phyloP scores from a whole-genome alignment of 2,113 vertebrate species.

The Gnathonemus echidnorhynchus region DNA sequence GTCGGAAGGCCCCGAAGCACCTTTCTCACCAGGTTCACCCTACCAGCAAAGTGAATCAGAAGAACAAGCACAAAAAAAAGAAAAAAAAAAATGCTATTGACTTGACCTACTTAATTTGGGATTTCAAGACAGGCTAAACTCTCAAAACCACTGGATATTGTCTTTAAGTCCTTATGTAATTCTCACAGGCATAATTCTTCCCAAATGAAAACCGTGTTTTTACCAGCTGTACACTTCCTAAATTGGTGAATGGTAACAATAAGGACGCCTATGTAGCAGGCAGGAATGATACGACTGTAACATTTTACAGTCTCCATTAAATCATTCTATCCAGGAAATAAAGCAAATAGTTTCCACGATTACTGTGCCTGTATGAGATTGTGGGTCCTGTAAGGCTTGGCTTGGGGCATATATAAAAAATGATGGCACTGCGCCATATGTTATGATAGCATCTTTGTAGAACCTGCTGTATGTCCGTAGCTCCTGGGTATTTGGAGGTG shows the following conservation, averaged over 20 bases:
- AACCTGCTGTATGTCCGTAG: neutral
- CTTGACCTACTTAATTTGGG: neutral
- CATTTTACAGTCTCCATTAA: neutral
- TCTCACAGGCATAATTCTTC: neutral
- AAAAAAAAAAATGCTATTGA: neutral
- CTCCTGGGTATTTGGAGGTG: neutral
- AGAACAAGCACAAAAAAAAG: neutral
- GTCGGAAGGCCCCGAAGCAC: constrained; percentile 71
- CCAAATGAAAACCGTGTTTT: neutral
- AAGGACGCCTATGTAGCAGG: neutral
- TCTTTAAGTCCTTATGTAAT: neutral
- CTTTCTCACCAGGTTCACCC: constrained; percentile 78
- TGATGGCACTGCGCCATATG: neutral
- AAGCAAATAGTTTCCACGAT: neutral
- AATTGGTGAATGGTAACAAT: neutral
- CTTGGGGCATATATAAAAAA: neutral
- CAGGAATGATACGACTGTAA: neutral
- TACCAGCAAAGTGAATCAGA: constrained; percentile 35
- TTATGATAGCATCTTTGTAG: neutral
- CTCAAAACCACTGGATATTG: neutral
- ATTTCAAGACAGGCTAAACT: neutral
- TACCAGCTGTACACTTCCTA: neutral
- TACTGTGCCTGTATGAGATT: neutral
- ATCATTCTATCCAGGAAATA: neutral
- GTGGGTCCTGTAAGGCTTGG: neutral